Evolutionary conservation across 2,888 invertebrate species (phyloP).

Genomic region (Agonopterix alstromeriana): DNA sequence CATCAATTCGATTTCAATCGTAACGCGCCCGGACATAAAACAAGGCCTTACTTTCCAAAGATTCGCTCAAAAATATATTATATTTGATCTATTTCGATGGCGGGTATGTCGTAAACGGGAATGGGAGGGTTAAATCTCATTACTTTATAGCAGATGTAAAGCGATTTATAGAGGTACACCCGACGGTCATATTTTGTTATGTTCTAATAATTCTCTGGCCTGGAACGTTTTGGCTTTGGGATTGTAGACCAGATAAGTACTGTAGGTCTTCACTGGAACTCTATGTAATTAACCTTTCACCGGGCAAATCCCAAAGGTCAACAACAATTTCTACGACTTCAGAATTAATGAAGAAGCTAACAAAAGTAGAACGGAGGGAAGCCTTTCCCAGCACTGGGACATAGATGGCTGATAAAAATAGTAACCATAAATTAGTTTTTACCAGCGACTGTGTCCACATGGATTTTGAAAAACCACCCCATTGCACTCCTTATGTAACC

Average conservation of each 20-base stretch:
- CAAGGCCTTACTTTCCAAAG: slow-evolving; percentile 10
- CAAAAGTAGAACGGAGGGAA: too few species aligned
- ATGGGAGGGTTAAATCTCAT: slow-evolving; percentile 70
- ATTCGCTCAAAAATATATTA: slow-evolving; percentile 28
- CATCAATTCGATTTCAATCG: slow-evolving; percentile 11
- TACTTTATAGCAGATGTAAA: slow-evolving; percentile 72
- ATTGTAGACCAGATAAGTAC: slow-evolving; percentile 1
- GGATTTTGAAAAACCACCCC: too few species aligned
- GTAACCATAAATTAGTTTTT: too few species aligned
- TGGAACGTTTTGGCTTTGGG: slow-evolving; percentile 9
- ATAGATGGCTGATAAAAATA: too few species aligned
- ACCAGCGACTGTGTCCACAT: too few species aligned
- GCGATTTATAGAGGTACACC: slow-evolving; percentile 63
- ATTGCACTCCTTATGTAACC: too few species aligned
- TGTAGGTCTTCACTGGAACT: too few species aligned
- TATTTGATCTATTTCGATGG: slow-evolving; percentile 52
- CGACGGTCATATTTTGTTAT: slow-evolving; percentile 63
- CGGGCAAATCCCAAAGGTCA: too few species aligned
- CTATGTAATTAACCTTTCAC: too few species aligned
- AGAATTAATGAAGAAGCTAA: too few species aligned
- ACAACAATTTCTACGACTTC: too few species aligned
- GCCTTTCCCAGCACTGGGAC: too few species aligned
- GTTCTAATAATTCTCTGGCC: slow-evolving; percentile 62
- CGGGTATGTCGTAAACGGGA: slow-evolving; percentile 58
- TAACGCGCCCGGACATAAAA: slow-evolving; percentile 6